Percentiles rank a stretch among this genome's conserved stretches.
phyloP scores from a whole-genome alignment of 1,140 invertebrate species.

The Pseudomyrmex gracilis region DNA sequence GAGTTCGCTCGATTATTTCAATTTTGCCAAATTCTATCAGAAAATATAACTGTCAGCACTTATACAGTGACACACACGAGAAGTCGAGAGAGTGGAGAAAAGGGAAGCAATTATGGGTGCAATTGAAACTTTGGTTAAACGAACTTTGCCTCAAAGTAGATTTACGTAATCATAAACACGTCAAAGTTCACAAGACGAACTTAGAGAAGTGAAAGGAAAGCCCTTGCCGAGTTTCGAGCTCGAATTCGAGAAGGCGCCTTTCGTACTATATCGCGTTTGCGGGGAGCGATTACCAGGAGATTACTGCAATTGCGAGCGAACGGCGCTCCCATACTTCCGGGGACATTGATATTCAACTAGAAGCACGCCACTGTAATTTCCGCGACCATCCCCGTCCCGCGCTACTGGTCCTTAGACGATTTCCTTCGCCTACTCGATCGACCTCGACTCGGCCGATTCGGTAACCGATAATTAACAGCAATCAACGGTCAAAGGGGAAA shows the following conservation, averaged over 20 bases:
- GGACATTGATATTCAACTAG: slow-evolving; percentile 81
- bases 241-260: not conserved
- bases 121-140: not conserved
- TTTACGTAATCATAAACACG: not conserved
- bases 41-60: not conserved
- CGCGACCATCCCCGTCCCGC: slow-evolving; percentile 51
- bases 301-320: slow-evolving; percentile 76
- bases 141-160: not conserved
- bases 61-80: not conserved
- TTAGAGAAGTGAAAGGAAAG: not conserved
- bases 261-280: slow-evolving; percentile 72
- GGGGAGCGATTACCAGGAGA: slow-evolving; percentile 76
- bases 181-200: not conserved
- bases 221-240: slow-evolving; percentile 16
- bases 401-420: slow-evolving; percentile 26
- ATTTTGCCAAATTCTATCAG: not conserved
- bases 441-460: not conserved
- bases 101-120: not conserved
- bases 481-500: slow-evolving; percentile 7
- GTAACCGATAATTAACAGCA: slow-evolving; percentile 27
- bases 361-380: slow-evolving; percentile 76
- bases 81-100: not conserved
- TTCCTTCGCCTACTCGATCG: slow-evolving; percentile 23
- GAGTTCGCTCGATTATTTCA: not conserved
- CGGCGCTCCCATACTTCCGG: slow-evolving; percentile 75